Percentiles rank a stretch among this genome's conserved stretches.
Conservation (phyloP, 1,140 invertebrate genomes). For the Tetragnatha versicolor region DNA sequence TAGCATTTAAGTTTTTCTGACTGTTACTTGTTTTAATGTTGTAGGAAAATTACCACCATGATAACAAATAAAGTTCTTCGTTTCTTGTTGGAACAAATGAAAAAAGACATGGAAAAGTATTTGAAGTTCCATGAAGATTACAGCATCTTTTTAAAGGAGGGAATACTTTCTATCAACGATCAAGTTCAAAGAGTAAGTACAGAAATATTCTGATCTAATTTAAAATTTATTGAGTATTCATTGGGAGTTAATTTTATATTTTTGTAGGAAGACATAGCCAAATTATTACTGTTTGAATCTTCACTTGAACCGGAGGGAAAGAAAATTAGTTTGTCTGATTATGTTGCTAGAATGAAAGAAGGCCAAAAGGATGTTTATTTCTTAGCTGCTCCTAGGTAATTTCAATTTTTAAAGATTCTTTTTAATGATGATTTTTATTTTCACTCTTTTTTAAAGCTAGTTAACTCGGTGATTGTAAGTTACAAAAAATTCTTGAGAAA, state of each 20-base stretch:
- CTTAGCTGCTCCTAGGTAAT: slow-evolving; percentile 86
- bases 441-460: not conserved
- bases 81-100: slow-evolving; percentile 84
- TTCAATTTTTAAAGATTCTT: not conserved
- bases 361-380: slow-evolving; percentile 91
- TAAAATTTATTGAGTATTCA: not conserved
- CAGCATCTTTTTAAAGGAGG: slow-evolving; percentile 92
- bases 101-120: slow-evolving; percentile 84
- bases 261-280: slow-evolving; percentile 86
- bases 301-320: slow-evolving; percentile 78
- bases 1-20: slow-evolving; percentile 53
- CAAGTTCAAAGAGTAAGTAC: slow-evolving; percentile 78
- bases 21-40: too few species aligned
- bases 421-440: slow-evolving; percentile 27
- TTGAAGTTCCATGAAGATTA: slow-evolving; percentile 90
- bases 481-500: too few species aligned
- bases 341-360: slow-evolving; percentile 75
- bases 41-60: slow-evolving; percentile 85
- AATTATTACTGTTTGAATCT: slow-evolving; percentile 91
- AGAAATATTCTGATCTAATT: not conserved
- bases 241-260: not conserved
- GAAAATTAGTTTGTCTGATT: slow-evolving; percentile 84
- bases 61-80: slow-evolving; percentile 84
- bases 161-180: slow-evolving; percentile 84
- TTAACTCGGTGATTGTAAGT: not conserved